A percentile compares a stretch with the other conserved stretches of the same genome.
Evolutionary conservation across 1,140 invertebrate species (phyloP).

Genomic region (Neuroterus valhalla): DNA sequence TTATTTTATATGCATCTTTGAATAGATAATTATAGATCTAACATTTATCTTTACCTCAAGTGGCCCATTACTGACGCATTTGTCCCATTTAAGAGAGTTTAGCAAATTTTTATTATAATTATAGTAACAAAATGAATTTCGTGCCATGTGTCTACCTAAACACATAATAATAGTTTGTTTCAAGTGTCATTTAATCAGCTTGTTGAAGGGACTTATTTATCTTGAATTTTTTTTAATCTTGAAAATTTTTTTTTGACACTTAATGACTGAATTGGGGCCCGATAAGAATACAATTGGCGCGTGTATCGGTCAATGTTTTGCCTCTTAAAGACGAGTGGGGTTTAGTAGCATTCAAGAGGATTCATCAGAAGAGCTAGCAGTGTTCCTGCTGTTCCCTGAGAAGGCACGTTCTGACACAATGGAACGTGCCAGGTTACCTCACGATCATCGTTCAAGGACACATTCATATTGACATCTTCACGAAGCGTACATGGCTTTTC

Average conservation of each 20-base stretch:
- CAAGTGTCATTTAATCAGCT: no score
- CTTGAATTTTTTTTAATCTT: not conserved
- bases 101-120: no score
- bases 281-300: slow-evolving; percentile 22
- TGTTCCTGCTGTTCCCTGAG: slow-evolving; percentile 13
- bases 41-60: no score
- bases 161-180: no score
- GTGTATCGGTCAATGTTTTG: slow-evolving; percentile 14
- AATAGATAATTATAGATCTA: no score
- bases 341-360: slow-evolving; percentile 7
- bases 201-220: no score
- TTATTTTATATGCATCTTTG: no score
- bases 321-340: slow-evolving; percentile 23
- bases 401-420: slow-evolving; percentile 52
- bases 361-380: slow-evolving; percentile 25
- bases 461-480: slow-evolving; percentile 63
- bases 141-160: no score
- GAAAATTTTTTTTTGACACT: not conserved
- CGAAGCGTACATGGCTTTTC: slow-evolving; percentile 51
- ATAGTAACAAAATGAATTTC: no score
- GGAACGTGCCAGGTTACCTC: slow-evolving; percentile 61
- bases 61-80: no score
- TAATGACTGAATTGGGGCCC: not conserved
- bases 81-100: no score
- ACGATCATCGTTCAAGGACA: slow-evolving; percentile 57